phyloP scores from a whole-genome alignment of 1,140 invertebrate genomes.

The Harpegnathos saltator region DNA sequence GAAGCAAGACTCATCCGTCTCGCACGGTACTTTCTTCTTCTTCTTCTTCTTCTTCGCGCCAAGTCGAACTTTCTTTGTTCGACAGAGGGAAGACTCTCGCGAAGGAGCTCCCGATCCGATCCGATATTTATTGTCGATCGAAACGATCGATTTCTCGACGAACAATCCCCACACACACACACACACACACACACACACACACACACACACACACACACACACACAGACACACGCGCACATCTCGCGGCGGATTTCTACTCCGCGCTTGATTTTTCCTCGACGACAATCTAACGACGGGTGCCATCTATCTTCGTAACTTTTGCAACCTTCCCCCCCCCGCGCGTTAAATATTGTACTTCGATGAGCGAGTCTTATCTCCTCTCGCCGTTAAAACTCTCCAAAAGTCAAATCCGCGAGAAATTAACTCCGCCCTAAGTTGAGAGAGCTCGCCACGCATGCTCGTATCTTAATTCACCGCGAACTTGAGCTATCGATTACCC shows the following conservation, averaged over 20 bases:
- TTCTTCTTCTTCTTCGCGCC: too few species aligned
- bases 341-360: conserved; percentile 57
- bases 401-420: conserved; percentile 15
- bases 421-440: background rate
- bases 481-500: background rate
- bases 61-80: conserved; percentile 36
- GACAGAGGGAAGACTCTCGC: conserved; percentile 42
- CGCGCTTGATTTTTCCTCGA: conserved; percentile 22
- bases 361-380: conserved; percentile 6
- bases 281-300: conserved; percentile 47
- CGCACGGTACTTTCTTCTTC: conserved; percentile 22
- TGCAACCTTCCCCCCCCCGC: conserved; percentile 44
- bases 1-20: conserved; percentile 38
- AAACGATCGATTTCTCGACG: conserved; percentile 45
- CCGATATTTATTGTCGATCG: conserved; percentile 45
- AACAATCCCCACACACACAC: too few species aligned
- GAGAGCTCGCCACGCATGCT: background rate
- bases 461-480: background rate
- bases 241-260: too few species aligned
- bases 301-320: conserved; percentile 48
- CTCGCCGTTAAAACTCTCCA: conserved; percentile 43
- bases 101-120: background rate
- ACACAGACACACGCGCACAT: too few species aligned
- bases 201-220: too few species aligned
- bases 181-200: too few species aligned